Base-by-base conservation (phyloP, 1,140 invertebrate genomes). In the Aphaenogaster floridana region DNA sequence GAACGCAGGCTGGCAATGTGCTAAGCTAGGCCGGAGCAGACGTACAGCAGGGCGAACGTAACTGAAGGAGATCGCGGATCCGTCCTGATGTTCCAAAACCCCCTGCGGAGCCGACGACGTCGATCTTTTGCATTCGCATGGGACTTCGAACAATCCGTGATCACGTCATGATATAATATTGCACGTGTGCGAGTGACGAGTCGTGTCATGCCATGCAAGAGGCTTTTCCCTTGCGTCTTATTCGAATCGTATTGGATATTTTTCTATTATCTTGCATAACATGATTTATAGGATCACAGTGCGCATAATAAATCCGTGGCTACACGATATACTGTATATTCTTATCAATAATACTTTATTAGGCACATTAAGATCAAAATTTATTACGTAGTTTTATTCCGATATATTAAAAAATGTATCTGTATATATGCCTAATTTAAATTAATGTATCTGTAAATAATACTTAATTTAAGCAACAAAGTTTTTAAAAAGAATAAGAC, bases 1-100 rank as follows among this genome's bases (percentile, higher is more conserved):
- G 93, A 94, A 92, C 89, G 93, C 89, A 88, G 92, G 86, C 91
- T 90, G 93, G 93, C 91, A 94, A 94, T 93, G 93, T 91, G 93
- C 93, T 92, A 93, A 93, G 91, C 92, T 90, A 89, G 89, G 84
- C 68, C 64, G 39, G 68, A 45, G 68, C 50, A 71, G 79, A 59
- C 59, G 71, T 34, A 77, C 66, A 34, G n/a, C 54, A 36, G 34
- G 74, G 52, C 21, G 79, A 48, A 52, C 61, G 39, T 79, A 90
- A 77, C 66, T 57, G 68, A 88, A 84, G 86, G 86, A 76, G 74
- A 85, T 69, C 89, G 86, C 86, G 80, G 52, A 86, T 90, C 78
- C 72, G 48, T 79, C 72, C 42, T 57, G 45, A 79, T 72, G 63
- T 91, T 90, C 88, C 81, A 80, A 81, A 78, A 54, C 50, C n/a